Conservation (phyloP, 2,888 invertebrate genomes). For the Orchesellides sinensis region DNA sequence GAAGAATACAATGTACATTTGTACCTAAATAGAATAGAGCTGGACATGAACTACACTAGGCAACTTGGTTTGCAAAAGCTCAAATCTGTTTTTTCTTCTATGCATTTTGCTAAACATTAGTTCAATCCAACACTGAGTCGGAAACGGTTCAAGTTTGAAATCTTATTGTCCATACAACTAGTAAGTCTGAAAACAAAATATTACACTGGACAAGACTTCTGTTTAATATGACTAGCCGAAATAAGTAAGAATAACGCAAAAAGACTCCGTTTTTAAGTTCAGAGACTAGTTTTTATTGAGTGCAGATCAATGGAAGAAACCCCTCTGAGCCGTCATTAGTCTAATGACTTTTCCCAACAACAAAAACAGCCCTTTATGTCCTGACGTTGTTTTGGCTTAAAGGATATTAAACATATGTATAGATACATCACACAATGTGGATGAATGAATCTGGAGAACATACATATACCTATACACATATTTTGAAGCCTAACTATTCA, state of each 20-base stretch:
- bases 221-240: too few relatives aligned
- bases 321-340: constrained; percentile 69
- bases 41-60: too few relatives aligned
- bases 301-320: constrained; percentile 64
- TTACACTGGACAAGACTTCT: background rate
- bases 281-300: constrained; percentile 12
- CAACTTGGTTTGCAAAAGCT: too few relatives aligned
- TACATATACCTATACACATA: background rate
- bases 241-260: constrained; percentile 1
- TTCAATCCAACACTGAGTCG: background rate
- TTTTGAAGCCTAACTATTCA: background rate
- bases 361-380: constrained; percentile 55
- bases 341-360: constrained; percentile 68
- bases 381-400: constrained; percentile 41
- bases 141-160: background rate
- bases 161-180: background rate
- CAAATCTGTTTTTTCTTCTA: too few relatives aligned
- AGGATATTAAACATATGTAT: constrained; percentile 30
- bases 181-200: too few relatives aligned
- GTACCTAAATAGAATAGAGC: too few relatives aligned
- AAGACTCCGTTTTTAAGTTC: background rate
- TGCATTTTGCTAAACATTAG: too few relatives aligned
- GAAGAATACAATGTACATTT: background rate
- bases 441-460: background rate
- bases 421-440: background rate